Conservation (phyloP, 1,140 invertebrate species). For the Palaemon carinicauda region DNA sequence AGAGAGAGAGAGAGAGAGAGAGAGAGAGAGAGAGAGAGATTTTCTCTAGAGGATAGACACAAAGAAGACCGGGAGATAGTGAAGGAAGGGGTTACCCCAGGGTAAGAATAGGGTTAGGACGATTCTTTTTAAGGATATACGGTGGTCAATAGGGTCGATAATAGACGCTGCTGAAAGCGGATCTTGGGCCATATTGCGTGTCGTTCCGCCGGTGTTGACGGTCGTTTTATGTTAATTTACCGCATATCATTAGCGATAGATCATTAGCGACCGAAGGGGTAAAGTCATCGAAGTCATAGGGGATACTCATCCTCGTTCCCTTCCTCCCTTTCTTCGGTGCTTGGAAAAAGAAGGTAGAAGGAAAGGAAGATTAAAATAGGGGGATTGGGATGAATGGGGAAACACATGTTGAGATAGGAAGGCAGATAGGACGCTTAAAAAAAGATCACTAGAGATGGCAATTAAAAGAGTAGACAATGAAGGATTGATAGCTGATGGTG, state of each 20-base stretch:
- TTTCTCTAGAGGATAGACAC: too few species aligned
- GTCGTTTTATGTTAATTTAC: not conserved
- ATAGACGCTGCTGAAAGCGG: not conserved
- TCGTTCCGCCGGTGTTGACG: not conserved
- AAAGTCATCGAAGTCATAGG: not conserved
- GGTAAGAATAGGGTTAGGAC: not conserved
- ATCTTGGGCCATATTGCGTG: not conserved
- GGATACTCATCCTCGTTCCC: not conserved
- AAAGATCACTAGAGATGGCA: not conserved
- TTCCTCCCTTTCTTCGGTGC: not conserved
- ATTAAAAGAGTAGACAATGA: not conserved
- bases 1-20: not conserved
- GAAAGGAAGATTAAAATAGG: not conserved
- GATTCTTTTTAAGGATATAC: not conserved
- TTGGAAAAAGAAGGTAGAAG: not conserved
- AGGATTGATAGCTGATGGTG: not conserved
- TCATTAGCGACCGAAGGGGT: constrained; percentile 12
- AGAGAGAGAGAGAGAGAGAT: not conserved
- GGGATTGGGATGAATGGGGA: not conserved
- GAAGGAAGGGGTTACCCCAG: not conserved
- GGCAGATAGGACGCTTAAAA: not conserved
- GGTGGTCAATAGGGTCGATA: not conserved
- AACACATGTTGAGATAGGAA: not conserved
- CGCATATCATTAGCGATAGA: constrained; percentile 10
- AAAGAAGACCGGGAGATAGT: not conserved